Evolutionary conservation across 2,113 vertebrate species (phyloP).

Genomic region (Oxygymnocypris stewartii): DNA sequence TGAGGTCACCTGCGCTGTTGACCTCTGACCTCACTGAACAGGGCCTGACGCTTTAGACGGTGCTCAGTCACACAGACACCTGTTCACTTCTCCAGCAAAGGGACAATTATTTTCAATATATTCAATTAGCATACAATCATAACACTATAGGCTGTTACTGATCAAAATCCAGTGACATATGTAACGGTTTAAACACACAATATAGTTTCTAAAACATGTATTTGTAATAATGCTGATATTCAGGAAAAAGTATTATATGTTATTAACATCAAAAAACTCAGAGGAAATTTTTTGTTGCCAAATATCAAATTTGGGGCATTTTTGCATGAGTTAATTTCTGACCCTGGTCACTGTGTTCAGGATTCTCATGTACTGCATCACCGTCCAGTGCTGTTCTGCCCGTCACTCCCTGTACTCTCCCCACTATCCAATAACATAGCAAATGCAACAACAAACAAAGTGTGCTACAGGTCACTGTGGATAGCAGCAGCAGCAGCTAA

Average conservation of each 20-base stretch:
- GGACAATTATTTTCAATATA: too few species aligned
- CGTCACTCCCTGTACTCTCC: not conserved
- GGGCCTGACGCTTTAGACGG: not conserved
- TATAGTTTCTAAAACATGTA: not conserved
- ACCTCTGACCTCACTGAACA: slow-evolving; percentile 17
- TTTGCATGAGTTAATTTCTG: too few species aligned
- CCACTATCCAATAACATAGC: not conserved
- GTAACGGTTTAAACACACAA: not conserved
- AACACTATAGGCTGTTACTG: not conserved
- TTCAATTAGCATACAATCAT: too few species aligned
- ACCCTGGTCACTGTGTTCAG: not conserved
- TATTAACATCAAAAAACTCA: not conserved
- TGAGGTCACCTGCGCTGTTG: not conserved
- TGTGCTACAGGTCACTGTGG: not conserved
- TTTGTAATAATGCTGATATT: not conserved
- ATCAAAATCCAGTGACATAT: too few species aligned
- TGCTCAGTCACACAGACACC: not conserved
- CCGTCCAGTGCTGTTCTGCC: not conserved
- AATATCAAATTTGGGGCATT: not conserved
- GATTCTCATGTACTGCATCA: not conserved
- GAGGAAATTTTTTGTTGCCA: not conserved
- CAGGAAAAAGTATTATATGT: not conserved
- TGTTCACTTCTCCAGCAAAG: too few species aligned
- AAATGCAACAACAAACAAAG: not conserved
- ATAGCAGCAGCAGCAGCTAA: not conserved